Evolutionary conservation across 2,797 vertebrate species (phyloP).

Genomic region (Sebastes jordani): DNA sequence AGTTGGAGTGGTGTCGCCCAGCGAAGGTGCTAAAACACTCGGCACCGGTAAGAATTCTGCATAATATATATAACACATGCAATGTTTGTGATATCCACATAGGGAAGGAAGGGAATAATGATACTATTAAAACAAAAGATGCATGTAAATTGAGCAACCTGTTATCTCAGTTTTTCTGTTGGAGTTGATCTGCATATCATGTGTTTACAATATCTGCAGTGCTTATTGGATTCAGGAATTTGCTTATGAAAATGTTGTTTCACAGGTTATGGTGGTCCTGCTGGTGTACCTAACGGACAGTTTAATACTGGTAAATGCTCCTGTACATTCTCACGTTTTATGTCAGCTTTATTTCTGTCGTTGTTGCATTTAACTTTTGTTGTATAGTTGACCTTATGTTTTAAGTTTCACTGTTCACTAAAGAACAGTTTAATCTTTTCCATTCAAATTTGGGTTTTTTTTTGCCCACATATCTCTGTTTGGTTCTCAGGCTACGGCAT

Average conservation of each 20-base stretch:
- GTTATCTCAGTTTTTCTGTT: background rate
- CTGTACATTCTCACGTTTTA: background rate
- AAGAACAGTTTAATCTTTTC: background rate
- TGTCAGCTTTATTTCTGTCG: background rate
- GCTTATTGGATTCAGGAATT: background rate
- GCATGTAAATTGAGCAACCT: background rate
- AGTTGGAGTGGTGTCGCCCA: constrained; percentile 29
- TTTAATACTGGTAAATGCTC: constrained; percentile 58
- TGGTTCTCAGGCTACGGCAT: constrained; percentile 64
- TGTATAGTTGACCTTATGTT: background rate
- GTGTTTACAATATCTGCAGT: background rate
- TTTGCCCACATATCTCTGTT: constrained; percentile 1
- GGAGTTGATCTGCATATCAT: background rate
- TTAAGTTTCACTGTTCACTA: background rate
- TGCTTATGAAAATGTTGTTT: constrained; percentile 6
- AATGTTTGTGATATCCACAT: no score
- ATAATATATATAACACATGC: no score
- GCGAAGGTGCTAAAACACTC: constrained; percentile 28
- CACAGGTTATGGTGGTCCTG: constrained; percentile 56
- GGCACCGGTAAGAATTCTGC: constrained; percentile 8
- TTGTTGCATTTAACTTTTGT: background rate
- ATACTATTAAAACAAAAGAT: background rate
- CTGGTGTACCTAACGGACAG: constrained; percentile 52
- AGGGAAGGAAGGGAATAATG: background rate
- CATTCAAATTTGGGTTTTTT: background rate